These are phyloP conservation scores for Zosterops pallidus DNA, from an alignment of 2,113 vertebrate species.

Conservation along the genomic window DNA sequence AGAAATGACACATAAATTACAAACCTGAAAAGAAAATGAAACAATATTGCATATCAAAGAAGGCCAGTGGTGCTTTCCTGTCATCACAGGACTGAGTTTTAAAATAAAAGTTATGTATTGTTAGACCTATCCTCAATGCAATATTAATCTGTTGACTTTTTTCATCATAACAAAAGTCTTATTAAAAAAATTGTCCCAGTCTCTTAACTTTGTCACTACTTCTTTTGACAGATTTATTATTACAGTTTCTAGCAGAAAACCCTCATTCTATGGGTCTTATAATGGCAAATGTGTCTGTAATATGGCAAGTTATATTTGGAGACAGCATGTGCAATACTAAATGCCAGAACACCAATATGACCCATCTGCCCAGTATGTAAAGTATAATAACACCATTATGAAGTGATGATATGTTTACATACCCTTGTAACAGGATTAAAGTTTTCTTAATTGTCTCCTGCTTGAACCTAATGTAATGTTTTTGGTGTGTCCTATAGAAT, in stretches of 20 bases:
- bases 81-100: neutral
- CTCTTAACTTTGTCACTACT: neutral
- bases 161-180: neutral
- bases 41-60: neutral
- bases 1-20: neutral
- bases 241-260: neutral
- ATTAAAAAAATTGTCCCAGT: neutral
- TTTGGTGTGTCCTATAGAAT: slow-evolving; percentile 79
- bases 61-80: neutral
- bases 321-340: neutral
- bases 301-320: slow-evolving; percentile 10
- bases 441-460: slow-evolving; percentile 76
- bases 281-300: slow-evolving; percentile 27
- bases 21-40: neutral
- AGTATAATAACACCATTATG: slow-evolving; percentile 54
- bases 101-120: neutral
- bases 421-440: slow-evolving; percentile 67
- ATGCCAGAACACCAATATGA: slow-evolving; percentile 41
- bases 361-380: slow-evolving; percentile 64
- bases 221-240: neutral
- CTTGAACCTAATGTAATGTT: slow-evolving; percentile 76
- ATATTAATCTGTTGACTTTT: neutral
- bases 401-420: slow-evolving; percentile 66
- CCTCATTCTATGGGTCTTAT: neutral
- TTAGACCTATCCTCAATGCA: neutral